Evolutionary conservation across 92 coral and sea anemone species (phyloP), one percentile per base, ranked within the genome.

Genomic region (Bergia puertoricense): DNA sequence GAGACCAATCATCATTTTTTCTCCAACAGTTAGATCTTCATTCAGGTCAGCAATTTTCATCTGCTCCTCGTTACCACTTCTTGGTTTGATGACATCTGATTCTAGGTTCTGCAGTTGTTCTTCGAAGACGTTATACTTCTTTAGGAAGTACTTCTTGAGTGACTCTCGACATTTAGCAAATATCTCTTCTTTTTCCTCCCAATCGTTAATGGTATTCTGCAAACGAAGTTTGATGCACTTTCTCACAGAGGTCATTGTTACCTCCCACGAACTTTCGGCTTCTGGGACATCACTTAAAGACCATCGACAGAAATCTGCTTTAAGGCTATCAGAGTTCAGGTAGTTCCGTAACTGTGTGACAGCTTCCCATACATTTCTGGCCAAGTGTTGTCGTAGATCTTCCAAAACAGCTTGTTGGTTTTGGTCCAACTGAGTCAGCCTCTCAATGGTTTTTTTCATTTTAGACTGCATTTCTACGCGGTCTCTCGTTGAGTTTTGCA

Each of bases 1-100:
- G n/a, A 82, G 84, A 10, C 88, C 91, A 54, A 83, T 11, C n/a
- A 82, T 37, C 37, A 82, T 44, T 37, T 89, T 89, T 3, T 41
- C 42, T 50, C 0, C 8, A 39, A 14, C 42, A 14, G 51, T 1
- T 37, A 74, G 13, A 46, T 9, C 51, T 13, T 40, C 42, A 36
- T 6, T 38, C 41, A 8, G 36, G 13, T 51, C 68, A 23, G 50
- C 16, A 36, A 5, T 5, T 68, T 22, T 1, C 20, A 40, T 30
- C 78, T 68, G n/a, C 7, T 39, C 80, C 3, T 22, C 50, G 5
- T 8, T 11, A n/a, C 15, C 38, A 36, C 37, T 76, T 42, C 23
- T 38, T 15, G 51, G 23, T 36, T 39, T 11, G 23, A 76, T 54
- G 14, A 73, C 42, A 23, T 37, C 44, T 73, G 42, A 30, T 16